Percentiles rank a stretch among this genome's conserved stretches.
Conservation (phyloP, 2,797 vertebrate species). For the Ptychobarbus kaznakovi region DNA sequence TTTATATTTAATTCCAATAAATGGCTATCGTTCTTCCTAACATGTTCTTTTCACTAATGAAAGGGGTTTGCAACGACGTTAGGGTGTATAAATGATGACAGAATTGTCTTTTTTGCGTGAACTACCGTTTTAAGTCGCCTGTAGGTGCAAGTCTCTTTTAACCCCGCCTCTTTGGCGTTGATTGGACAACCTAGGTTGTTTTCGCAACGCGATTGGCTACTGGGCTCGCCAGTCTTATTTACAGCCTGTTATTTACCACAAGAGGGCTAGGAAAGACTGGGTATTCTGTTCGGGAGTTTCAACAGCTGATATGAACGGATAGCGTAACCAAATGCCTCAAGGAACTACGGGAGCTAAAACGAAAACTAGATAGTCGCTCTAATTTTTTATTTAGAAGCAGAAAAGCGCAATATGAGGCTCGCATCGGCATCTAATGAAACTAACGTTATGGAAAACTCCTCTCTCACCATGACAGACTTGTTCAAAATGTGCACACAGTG, state of each 20-base stretch:
- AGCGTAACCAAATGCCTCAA: constrained; percentile 70
- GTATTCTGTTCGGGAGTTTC: constrained; percentile 73
- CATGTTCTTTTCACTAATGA: not conserved
- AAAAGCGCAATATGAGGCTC: constrained; percentile 78
- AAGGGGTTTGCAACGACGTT: not conserved
- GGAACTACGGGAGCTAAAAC: constrained; percentile 74
- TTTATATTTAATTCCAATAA: not conserved
- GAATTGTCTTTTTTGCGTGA: not conserved
- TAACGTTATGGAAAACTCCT: constrained; percentile 70
- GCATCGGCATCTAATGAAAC: constrained; percentile 74
- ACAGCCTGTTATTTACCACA: constrained; percentile 75
- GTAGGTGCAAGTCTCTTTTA: constrained; percentile 31
- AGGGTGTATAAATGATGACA: not conserved
- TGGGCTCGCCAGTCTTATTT: constrained; percentile 60
- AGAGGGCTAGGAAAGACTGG: constrained; percentile 66
- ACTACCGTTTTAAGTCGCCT: constrained; percentile 66
- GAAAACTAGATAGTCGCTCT: constrained; percentile 27
- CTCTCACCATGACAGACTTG: constrained; percentile 72
- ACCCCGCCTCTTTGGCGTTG: not conserved
- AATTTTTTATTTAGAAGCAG: constrained; percentile 53
- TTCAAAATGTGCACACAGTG: constrained; percentile 82
- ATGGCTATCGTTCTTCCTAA: not conserved
- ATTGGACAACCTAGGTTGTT: constrained; percentile 72
- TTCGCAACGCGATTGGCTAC: constrained; percentile 70
- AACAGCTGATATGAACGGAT: constrained; percentile 70